phyloP scores from a whole-genome alignment of 92 coral and sea anemone species.

The Virgularia gustaviana region DNA sequence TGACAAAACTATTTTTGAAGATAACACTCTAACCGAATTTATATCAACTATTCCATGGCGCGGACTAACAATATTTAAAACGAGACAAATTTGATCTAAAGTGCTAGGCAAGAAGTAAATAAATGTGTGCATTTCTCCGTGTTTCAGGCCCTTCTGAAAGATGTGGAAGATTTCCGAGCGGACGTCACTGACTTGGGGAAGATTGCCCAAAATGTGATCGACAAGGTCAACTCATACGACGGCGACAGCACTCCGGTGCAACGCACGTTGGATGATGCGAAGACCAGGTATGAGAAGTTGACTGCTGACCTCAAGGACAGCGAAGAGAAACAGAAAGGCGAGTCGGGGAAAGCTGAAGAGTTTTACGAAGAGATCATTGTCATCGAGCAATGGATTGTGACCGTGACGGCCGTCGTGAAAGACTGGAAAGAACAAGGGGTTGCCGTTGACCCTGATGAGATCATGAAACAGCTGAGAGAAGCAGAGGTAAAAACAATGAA shows the following conservation, averaged over 20 bases:
- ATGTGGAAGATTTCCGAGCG: constrained; percentile 44
- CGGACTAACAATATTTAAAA: too few relatives aligned
- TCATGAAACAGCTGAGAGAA: constrained; percentile 77
- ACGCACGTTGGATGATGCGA: constrained; percentile 18
- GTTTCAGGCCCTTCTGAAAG: constrained; percentile 57
- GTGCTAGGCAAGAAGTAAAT: too few relatives aligned
- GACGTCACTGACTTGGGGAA: constrained; percentile 68
- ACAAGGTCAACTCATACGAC: constrained; percentile 29
- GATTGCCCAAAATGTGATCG: constrained; percentile 50
- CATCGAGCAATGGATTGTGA: constrained; percentile 72
- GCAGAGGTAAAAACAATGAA: constrained; percentile 44
- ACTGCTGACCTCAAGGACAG: constrained; percentile 32
- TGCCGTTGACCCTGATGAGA: constrained; percentile 75
- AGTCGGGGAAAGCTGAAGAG: constrained; percentile 60
- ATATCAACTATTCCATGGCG: too few relatives aligned
- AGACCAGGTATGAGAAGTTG: constrained; percentile 25
- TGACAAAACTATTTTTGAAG: too few relatives aligned
- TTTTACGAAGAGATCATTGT: constrained; percentile 69
- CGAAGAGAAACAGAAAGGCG: constrained; percentile 22
- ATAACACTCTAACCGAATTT: too few relatives aligned
- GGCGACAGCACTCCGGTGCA: constrained; percentile 52
- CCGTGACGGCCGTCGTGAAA: constrained; percentile 54
- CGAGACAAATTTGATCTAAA: too few relatives aligned
- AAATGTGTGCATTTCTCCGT: too few relatives aligned
- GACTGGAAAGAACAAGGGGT: constrained; percentile 68